These are phyloP conservation scores for Synanthedon tipuliformis DNA, from an alignment of 2,888 invertebrate genomes.

Conservation along the genomic window DNA sequence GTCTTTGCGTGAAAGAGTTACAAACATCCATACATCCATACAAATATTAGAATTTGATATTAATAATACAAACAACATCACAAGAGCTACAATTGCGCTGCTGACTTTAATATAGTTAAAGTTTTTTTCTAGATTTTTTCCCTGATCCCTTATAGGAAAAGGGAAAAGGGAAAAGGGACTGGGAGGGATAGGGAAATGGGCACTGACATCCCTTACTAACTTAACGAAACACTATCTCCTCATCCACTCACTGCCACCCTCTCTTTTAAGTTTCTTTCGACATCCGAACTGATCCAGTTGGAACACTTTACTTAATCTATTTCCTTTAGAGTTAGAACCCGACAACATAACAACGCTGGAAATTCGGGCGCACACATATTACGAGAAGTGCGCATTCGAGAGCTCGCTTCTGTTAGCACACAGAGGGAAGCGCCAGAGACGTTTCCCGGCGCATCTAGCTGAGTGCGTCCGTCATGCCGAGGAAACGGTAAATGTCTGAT, in stretches of 20 bases:
- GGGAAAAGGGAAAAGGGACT: no score
- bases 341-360: slow-evolving; percentile 47
- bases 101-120: no score
- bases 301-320: background rate
- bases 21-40: no score
- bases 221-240: no score
- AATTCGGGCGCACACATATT: slow-evolving; percentile 52
- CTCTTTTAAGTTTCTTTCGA: background rate
- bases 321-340: slow-evolving; percentile 42
- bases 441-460: slow-evolving; percentile 44
- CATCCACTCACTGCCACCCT: background rate
- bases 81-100: no score
- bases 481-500: slow-evolving; percentile 36
- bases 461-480: slow-evolving; percentile 52
- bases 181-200: no score
- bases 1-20: no score
- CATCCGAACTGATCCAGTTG: background rate
- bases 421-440: slow-evolving; percentile 33
- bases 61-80: no score
- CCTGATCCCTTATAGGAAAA: no score
- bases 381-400: slow-evolving; percentile 55
- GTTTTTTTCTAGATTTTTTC: no score
- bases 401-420: slow-evolving; percentile 44
- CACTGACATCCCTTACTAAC: no score
- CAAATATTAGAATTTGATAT: no score